Conservation (phyloP, 2,797 vertebrate genomes). For the Ambastaia sidthimunki region DNA sequence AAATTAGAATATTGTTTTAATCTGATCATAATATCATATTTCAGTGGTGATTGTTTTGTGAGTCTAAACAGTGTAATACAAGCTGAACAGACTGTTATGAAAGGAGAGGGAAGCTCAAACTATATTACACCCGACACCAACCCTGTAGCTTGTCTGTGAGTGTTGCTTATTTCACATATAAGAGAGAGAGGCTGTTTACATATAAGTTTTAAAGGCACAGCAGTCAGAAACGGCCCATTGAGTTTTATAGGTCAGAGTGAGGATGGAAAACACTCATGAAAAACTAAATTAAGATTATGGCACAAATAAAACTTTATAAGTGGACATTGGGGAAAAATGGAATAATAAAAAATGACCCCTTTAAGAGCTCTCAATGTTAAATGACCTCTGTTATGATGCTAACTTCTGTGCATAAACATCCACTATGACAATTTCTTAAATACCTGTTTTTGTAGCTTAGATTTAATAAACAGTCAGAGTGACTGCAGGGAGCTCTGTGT, state of each 20-base stretch:
- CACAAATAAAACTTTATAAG: conserved; percentile 2
- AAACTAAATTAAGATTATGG: conserved; percentile 7
- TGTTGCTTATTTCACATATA: background rate
- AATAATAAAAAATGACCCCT: background rate
- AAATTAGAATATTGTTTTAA: no score
- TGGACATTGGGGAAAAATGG: background rate
- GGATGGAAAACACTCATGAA: background rate
- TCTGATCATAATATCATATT: background rate
- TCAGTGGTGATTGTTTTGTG: background rate
- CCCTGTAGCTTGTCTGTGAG: background rate
- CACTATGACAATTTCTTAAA: background rate
- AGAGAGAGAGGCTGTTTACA: background rate
- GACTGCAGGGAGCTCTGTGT: background rate
- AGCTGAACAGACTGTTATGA: background rate
- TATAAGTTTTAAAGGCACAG: background rate
- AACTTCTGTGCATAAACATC: background rate
- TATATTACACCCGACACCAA: background rate
- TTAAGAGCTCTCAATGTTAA: background rate
- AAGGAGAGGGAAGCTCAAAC: background rate
- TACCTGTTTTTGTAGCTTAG: background rate
- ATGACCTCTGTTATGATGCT: background rate
- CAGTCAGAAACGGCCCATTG: background rate
- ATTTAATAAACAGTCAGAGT: background rate
- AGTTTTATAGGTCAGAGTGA: background rate
- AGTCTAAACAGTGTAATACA: background rate